Percentiles rank a stretch among this genome's conserved stretches.
phyloP scores from a whole-genome alignment of 2,797 vertebrate genomes.

The Xiphorhynchus erythropygius region DNA sequence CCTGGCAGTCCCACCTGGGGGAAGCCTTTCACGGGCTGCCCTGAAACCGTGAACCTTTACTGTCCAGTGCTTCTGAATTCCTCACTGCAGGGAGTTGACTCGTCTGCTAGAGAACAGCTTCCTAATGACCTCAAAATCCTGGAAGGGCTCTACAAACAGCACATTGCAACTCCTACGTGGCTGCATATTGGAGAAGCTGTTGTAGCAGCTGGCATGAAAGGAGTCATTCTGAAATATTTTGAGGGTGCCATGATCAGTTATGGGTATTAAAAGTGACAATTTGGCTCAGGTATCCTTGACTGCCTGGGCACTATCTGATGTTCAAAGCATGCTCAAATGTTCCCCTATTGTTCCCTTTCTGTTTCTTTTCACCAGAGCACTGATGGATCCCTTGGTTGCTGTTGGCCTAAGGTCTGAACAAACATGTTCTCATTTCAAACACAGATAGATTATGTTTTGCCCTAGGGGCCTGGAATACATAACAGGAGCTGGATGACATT shows the following conservation, averaged over 20 bases:
- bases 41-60: neutral
- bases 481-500: neutral
- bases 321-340: neutral
- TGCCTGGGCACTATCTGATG: neutral
- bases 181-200: neutral
- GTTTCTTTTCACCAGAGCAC: neutral
- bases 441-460: constrained; percentile 23
- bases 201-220: neutral
- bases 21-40: neutral
- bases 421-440: constrained; percentile 17
- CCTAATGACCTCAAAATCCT: neutral
- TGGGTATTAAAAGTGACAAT: neutral
- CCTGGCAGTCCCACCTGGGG: neutral
- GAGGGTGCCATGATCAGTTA: neutral
- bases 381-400: neutral
- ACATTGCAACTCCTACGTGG: neutral
- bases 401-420: constrained; percentile 11
- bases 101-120: neutral
- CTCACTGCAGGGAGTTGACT: neutral
- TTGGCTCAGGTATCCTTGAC: neutral
- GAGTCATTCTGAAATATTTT: neutral
- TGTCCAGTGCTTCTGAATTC: neutral
- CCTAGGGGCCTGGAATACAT: constrained; percentile 1
- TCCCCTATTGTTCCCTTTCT: neutral
- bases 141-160: neutral